Evolutionary conservation across 2,888 invertebrate species (phyloP).

Genomic region (Archips crataeganus): DNA sequence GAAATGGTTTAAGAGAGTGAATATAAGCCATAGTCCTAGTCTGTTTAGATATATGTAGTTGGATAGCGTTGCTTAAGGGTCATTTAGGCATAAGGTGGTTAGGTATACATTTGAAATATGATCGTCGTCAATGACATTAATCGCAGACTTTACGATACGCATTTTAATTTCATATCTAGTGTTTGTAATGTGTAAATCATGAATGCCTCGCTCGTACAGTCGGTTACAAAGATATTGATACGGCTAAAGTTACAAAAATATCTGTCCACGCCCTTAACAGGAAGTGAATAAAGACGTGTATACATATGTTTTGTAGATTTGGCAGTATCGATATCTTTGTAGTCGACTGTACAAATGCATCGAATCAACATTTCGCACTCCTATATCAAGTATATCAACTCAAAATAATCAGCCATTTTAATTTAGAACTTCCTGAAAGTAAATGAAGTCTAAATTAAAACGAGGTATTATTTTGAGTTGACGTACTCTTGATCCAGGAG

Average conservation of each 20-base stretch:
- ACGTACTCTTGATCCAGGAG: too few species aligned
- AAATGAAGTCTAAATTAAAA: too few species aligned
- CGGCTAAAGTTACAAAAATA: too few species aligned
- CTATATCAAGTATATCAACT: too few species aligned
- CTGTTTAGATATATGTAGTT: background rate
- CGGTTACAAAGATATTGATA: too few species aligned
- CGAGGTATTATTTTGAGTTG: too few species aligned
- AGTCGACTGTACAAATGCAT: background rate
- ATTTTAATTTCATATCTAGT: conserved; percentile 4
- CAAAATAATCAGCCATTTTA: too few species aligned
- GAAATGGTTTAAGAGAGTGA: background rate
- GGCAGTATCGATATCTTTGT: too few species aligned
- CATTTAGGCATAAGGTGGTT: conserved; percentile 1
- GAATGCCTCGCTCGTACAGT: background rate
- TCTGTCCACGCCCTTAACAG: too few species aligned
- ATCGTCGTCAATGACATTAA: background rate
- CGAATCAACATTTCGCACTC: background rate
- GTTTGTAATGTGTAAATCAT: conserved; percentile 18
- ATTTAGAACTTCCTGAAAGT: too few species aligned
- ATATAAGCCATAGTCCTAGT: conserved; percentile 37
- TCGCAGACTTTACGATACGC: conserved; percentile 14
- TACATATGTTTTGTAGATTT: too few species aligned
- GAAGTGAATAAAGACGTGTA: too few species aligned
- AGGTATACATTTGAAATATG: conserved; percentile 9
- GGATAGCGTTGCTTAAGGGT: conserved; percentile 12